Base-by-base conservation (phyloP, 2,797 vertebrate genomes). In the Pachyuromys duprasi region DNA sequence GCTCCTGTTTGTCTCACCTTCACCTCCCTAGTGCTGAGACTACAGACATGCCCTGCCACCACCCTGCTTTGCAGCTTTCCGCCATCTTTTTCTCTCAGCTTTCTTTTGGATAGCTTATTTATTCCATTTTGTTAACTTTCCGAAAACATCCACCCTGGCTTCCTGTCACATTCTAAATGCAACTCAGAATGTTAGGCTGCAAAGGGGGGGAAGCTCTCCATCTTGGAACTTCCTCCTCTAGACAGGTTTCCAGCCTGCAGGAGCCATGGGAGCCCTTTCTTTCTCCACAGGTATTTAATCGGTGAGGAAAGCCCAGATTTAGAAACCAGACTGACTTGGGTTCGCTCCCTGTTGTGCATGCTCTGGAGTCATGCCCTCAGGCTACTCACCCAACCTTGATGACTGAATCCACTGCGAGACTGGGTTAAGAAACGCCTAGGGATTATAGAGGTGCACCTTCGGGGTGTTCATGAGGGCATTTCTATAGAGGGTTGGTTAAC, bases 361-460 rank as follows among this genome's bases (percentile, higher is more conserved):
- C 45, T 89, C 82, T 90, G 86, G 70, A 95, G 62, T 57, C n/a
- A 14, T 95, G 84, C 70, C 55, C 67, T 91, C 24, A 13, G 76
- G 39, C 55, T 55, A 63, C 87, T 45, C n/a, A 53, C 62, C 69
- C n/a, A 72, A 12, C 2, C 2, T 3, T 4, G 15, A 20, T 20
- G 49, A 31, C 33, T 82, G 31, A 62, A 42, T 63, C 36, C 26
- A 62, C 57, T 31, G 49, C 67, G 49, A 28, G 28, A 55, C n/a
- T 55, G 49, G 49, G 70, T 70, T 70, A 70, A 39, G 83, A 86
- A 69, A 86, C 57, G 49, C 67, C 49, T 72, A 57, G 26, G n/a
- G 67, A 72, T 86, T 72, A 72, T 45, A 39, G 67, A 36, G 53
- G n/a, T n/a, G n/a, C 36, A 33, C 17, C 60, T 33, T 60, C 69